A percentile compares a stretch with the other conserved stretches of the same genome.
Conservation (phyloP, 2,113 vertebrate species). For the Okapia johnstoni region DNA sequence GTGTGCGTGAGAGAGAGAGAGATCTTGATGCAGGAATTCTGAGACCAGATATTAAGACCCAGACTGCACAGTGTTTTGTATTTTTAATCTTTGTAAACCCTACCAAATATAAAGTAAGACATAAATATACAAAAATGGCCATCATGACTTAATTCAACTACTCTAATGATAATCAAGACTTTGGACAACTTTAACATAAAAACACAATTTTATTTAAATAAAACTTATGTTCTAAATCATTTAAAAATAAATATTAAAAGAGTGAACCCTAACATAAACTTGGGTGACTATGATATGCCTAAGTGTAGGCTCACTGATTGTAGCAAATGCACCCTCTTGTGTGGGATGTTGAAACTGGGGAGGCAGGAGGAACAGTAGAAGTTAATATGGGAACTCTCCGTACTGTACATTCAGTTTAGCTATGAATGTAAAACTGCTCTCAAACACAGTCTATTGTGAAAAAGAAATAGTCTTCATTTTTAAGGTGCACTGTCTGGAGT, state of each 20-base stretch:
- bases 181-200: neutral
- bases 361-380: accelerated
- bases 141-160: neutral
- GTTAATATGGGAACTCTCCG: neutral
- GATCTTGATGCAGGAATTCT: neutral
- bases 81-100: neutral
- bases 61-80: neutral
- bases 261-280: neutral
- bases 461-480: neutral
- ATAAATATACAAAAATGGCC: neutral
- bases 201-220: neutral
- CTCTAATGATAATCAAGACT: neutral
- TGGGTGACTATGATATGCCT: neutral
- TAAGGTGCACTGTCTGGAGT: neutral
- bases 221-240: neutral
- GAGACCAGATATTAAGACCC: neutral
- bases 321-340: neutral
- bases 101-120: neutral
- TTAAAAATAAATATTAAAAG: conserved; percentile 13
- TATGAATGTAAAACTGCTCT: neutral
- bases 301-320: neutral
- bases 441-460: neutral
- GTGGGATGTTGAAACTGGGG: neutral
- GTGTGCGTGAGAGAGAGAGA: neutral
- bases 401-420: neutral